phyloP scores from a whole-genome alignment of 2,113 vertebrate genomes.

The Ia io region DNA sequence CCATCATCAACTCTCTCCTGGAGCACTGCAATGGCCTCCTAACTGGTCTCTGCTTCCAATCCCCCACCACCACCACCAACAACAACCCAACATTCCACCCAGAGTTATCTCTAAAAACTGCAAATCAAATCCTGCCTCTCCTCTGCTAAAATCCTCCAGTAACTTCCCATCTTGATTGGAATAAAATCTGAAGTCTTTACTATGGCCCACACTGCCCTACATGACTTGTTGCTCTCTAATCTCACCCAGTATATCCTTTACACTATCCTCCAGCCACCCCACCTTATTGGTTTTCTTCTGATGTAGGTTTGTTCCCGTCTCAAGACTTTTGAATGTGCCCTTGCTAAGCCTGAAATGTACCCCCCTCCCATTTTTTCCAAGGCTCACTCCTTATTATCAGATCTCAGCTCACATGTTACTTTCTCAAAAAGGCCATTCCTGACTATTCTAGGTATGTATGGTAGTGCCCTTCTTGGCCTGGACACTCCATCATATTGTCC shows the following conservation, averaged over 20 bases:
- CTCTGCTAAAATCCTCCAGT: neutral
- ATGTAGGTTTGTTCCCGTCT: neutral
- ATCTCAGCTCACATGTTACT: neutral
- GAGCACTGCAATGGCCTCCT: neutral
- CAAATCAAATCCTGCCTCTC: neutral
- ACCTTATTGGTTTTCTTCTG: constrained; percentile 2
- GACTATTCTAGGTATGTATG: neutral
- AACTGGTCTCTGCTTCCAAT: neutral
- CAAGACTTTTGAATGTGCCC: neutral
- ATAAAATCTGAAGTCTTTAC: neutral
- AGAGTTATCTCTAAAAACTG: neutral
- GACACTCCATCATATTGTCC: neutral
- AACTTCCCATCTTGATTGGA: neutral
- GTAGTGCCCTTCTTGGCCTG: neutral
- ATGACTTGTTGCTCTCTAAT: neutral
- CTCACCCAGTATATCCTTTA: neutral
- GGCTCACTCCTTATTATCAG: neutral
- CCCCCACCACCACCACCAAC: neutral
- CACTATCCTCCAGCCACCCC: neutral
- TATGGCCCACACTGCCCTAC: neutral
- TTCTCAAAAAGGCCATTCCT: constrained; percentile 27
- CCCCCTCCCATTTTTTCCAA: constrained; percentile 20
- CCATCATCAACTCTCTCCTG: neutral
- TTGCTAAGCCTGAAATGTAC: neutral
- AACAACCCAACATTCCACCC: neutral